A percentile compares a stretch with the other conserved stretches of the same genome.
Evolutionary conservation across 35 echinoderm and acorn worm genomes (phyloP).

Genomic region (Apostichopus parvimensis): DNA sequence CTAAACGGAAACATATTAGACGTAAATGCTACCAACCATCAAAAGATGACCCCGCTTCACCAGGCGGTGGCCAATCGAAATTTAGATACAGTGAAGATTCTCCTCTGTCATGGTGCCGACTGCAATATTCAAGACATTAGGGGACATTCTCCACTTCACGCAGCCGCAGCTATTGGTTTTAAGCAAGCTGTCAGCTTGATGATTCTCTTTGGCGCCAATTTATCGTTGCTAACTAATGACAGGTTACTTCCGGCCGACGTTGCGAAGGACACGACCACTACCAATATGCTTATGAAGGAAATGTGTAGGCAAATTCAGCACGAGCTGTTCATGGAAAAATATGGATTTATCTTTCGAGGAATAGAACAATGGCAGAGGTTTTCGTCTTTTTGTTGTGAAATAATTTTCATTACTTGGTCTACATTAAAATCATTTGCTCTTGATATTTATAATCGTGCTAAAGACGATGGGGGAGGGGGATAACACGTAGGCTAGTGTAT

Average conservation of each 20-base stretch:
- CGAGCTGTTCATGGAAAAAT: slow-evolving; percentile 65
- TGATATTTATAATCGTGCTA: slow-evolving; percentile 31
- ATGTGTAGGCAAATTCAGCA: slow-evolving; percentile 84
- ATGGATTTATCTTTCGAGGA: slow-evolving; percentile 81
- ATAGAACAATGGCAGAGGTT: slow-evolving; percentile 75
- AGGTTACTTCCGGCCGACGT: slow-evolving; percentile 77
- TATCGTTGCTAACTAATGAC: slow-evolving; percentile 63
- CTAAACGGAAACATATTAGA: slow-evolving; percentile 59
- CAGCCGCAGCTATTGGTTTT: slow-evolving; percentile 73
- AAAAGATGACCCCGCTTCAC: slow-evolving; percentile 78
- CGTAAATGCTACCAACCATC: slow-evolving; percentile 74
- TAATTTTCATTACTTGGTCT: not conserved
- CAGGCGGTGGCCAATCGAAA: slow-evolving; percentile 85
- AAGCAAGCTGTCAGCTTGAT: slow-evolving; percentile 78
- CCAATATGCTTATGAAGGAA: slow-evolving; percentile 71
- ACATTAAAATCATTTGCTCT: not conserved
- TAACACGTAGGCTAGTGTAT: not conserved
- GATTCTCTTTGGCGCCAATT: slow-evolving; percentile 86
- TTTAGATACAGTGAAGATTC: slow-evolving; percentile 87
- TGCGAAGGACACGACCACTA: slow-evolving; percentile 77
- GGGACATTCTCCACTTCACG: slow-evolving; percentile 81
- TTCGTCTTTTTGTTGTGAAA: slow-evolving; percentile 9
- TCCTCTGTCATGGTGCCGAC: slow-evolving; percentile 78
- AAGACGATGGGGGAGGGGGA: not conserved
- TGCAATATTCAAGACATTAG: slow-evolving; percentile 67